Conservation (phyloP, 1,140 invertebrate genomes). For the Sycobia sp. region DNA sequence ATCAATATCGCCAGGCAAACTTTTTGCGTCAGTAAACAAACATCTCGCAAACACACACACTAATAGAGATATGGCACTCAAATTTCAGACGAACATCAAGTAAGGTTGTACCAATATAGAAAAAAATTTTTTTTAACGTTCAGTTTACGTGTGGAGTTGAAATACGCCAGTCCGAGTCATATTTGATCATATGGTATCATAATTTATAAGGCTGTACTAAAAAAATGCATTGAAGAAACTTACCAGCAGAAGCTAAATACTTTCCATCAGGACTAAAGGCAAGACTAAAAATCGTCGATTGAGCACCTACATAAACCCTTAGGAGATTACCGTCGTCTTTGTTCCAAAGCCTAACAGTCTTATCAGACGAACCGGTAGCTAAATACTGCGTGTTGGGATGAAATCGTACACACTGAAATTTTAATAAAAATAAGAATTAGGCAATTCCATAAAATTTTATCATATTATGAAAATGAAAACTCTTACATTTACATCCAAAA, state of each 20-base stretch:
- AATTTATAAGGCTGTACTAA: too few relatives aligned
- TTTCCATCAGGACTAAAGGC: conserved; percentile 76
- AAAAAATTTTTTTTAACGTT: too few relatives aligned
- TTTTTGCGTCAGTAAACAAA: too few relatives aligned
- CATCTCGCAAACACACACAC: too few relatives aligned
- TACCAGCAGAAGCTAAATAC: conserved; percentile 71
- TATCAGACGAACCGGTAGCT: conserved; percentile 79
- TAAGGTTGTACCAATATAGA: too few relatives aligned
- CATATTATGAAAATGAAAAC: too few relatives aligned
- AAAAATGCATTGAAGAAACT: conserved; percentile 12
- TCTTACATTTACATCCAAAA: conserved; percentile 80
- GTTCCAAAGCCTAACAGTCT: conserved; percentile 77
- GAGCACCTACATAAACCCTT: conserved; percentile 67
- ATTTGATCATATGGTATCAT: too few relatives aligned
- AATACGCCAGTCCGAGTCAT: too few relatives aligned
- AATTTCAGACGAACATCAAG: too few relatives aligned
- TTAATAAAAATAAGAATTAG: conserved; percentile 27
- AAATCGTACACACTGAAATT: conserved; percentile 73
- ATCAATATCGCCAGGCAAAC: too few relatives aligned
- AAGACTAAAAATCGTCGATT: conserved; percentile 67
- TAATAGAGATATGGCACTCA: too few relatives aligned
- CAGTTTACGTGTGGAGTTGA: too few relatives aligned
- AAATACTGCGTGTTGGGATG: conserved; percentile 83
- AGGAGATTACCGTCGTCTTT: conserved; percentile 68
- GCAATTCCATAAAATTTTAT: not conserved